Evolutionary conservation across 1,140 invertebrate species (phyloP), one percentile per base, ranked within the genome.

Genomic region (Drosophila mayri): DNA sequence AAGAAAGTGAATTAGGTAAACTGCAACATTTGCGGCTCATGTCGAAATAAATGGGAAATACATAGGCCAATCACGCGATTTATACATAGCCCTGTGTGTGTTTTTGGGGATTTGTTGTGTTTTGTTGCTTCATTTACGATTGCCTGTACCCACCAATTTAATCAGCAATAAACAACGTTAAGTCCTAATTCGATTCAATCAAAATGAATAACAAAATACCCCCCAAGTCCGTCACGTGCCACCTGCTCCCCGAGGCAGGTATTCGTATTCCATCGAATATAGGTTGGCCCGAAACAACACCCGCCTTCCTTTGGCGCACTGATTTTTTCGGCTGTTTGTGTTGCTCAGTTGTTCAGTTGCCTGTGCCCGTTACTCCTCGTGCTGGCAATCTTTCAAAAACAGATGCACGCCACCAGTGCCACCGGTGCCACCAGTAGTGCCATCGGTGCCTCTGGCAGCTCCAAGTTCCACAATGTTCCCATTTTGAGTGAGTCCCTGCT

Each of bases 171-270:
- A 88, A 88, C 79, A 88, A 88, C 82, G 84, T 88, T 88, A 90
- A 90, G 84, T 88, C 85, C 84, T 88, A 88, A 88, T 88, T 88
- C 84, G 84, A 88, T 88, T 88, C 85, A 88, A 90, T 88, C 83
- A 87, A 87, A 87, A 87, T 87, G 79, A 82, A 87, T 83, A 87
- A 86, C 83, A 77, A 85, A 86, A 77, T 71, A 90, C 73, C 41
- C 52, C 43, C 18, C 59, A 38, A 30, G 38, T 55, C 49, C 72
- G 55, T 49, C 40, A 60, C 82, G 63, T 65, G 64, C 58, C 44
- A 47, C 28, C 28, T 30, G 68, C 41, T 35, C 67, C 60, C 62
- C 43, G 40, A 49, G 71, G 64, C 28, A 61, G 52, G 52, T 38
- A 55, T 54, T 54, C 52, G 43, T 64, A 79, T 60, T 79, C 76